Evolutionary conservation across 2,797 vertebrate species (phyloP).

Genomic region (Rhinatrema bivittatum): DNA sequence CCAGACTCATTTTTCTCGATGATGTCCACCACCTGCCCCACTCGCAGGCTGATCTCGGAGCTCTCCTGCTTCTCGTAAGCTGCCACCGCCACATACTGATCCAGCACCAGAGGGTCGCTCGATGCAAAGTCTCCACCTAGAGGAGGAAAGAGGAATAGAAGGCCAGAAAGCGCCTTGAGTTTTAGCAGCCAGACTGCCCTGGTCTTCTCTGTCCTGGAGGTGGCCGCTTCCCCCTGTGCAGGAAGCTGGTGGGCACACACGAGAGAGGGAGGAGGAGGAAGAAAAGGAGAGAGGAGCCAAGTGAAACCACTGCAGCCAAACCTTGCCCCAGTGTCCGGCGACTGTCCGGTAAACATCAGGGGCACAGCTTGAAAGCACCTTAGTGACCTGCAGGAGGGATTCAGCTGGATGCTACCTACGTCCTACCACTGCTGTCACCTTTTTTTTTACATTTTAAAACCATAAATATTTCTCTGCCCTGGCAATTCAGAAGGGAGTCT

Average conservation of each 20-base stretch:
- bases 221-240: constrained; percentile 9
- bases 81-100: constrained; percentile 93
- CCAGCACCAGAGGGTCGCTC: constrained; percentile 80
- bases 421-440: no score
- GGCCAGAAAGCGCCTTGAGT: no score
- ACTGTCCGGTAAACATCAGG: no score
- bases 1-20: constrained; percentile 98
- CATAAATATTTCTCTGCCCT: no score
- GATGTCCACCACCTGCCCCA: constrained; percentile 94
- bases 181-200: constrained; percentile 10
- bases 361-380: no score
- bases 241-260: neutral
- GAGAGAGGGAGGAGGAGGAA: neutral
- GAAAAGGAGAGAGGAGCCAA: constrained; percentile 20
- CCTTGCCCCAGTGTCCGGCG: constrained; percentile 4
- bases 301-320: constrained; percentile 15
- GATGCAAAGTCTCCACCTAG: constrained; percentile 72
- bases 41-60: constrained; percentile 89
- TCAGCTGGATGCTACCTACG: no score
- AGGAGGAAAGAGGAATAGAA: constrained; percentile 22
- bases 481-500: no score
- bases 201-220: neutral
- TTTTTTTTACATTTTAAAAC: no score
- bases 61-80: constrained; percentile 97
- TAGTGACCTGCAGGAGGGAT: no score